These are phyloP conservation scores for Megastigmus dorsalis DNA, from an alignment of 2,888 invertebrate genomes.

Conservation along the genomic window DNA sequence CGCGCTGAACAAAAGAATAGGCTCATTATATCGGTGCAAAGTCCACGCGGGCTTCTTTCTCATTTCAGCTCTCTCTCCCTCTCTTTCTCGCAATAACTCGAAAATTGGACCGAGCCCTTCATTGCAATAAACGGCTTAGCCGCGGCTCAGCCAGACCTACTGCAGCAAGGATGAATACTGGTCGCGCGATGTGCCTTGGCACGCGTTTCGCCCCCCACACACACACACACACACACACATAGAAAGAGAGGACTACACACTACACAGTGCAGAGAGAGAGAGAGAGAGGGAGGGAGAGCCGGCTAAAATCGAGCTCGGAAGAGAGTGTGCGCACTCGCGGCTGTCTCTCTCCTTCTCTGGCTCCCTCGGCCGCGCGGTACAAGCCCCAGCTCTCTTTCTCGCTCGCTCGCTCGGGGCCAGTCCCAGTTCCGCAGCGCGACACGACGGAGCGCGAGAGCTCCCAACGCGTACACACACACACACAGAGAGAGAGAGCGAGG, in stretches of 20 bases:
- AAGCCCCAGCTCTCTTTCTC: background rate
- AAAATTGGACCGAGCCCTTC: too few species aligned
- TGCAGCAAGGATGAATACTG: too few species aligned
- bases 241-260: too few species aligned
- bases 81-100: too few species aligned
- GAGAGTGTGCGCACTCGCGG: background rate
- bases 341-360: background rate
- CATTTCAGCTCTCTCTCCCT: too few species aligned
- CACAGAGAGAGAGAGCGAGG: background rate
- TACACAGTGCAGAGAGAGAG: too few species aligned
- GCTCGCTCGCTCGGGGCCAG: constrained; percentile 26
- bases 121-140: too few species aligned
- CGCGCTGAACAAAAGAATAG: too few species aligned
- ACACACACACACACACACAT: background rate
- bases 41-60: too few species aligned
- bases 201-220: background rate
- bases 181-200: background rate
- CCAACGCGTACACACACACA: background rate
- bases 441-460: constrained; percentile 6
- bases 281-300: background rate
- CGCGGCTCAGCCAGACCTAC: too few species aligned
- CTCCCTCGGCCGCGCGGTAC: background rate
- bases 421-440: constrained; percentile 47
- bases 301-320: constrained; percentile 25
- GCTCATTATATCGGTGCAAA: too few species aligned